Base-by-base conservation (phyloP, 2,888 invertebrate genomes). In the Parnassius glacialis region DNA sequence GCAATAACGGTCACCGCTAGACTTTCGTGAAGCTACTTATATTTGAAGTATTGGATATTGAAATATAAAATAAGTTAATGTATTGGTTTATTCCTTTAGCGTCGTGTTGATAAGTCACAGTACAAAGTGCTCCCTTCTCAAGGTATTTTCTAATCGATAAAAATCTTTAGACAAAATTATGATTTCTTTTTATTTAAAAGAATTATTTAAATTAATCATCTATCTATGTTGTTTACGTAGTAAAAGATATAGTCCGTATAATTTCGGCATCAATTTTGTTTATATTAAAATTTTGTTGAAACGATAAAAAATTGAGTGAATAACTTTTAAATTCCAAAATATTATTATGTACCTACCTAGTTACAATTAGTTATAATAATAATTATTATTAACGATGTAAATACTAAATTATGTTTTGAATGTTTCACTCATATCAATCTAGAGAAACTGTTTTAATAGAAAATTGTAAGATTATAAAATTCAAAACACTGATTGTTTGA, bases 391-490 rank as follows among this genome's bases (percentile, higher is more conserved):
- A 82, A 78, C 72, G 75, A 78, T 90, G 89, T 89, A 90, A 85
- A 90, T 90, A 86, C 69, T 81, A 82, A 80, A 79, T 81, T 87
- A 89, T 89, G 86, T 87, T 90, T 87, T 85, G 76, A 85, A 88
- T 82, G 83, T 90, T 88, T 87, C 82, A 85, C 85, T 90, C 89
- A 89, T 90, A 90, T 90, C 89, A 90, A 87, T 79, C 79, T 89
- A 88, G 88, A 82, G 79, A 85, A 82, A 81, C 82, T 81, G 87
- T 85, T 87, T 85, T 85, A 83, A 79, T 87, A 88, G 85, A 78
- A 81, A 89, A 85, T 82, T 84, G 79, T 88, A 85, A 87, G 81
- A 75, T 83, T 85, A 84, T 81, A 75, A 81, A 63, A 55, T 81
- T 78, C 77, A 77, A 75, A 80, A 82, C 83, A 86, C 84, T 74